Base-by-base conservation (phyloP, 2,888 invertebrate genomes). In the Bimastos eiseni region DNA sequence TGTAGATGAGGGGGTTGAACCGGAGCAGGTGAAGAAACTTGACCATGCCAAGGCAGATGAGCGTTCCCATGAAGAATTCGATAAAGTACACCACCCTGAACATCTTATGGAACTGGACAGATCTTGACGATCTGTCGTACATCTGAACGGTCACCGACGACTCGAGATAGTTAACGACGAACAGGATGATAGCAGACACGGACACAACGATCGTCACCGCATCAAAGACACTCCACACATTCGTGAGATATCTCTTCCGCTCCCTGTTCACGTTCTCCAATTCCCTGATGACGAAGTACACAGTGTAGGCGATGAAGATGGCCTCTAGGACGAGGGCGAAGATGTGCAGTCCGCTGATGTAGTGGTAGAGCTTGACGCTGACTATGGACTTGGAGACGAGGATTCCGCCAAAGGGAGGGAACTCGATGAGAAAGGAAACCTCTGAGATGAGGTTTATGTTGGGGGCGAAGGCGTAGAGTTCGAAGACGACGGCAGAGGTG, bases 291-390 rank as follows among this genome's bases (percentile, higher is more conserved):
- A 91, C 33, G 89, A 91, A 91, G 36, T 89, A 89, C 3, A 91
- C 15, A 11, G 90, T 91, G 90, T 88, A 91, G 37, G 83, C 34
- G 34, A 83, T 90, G 55, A 89, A 91, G 36, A 90, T 55, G 0
- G 90, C 34, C 89, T 91, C 91, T 19, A 90, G 91, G 33, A 86
- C 83, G 19, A 91, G 38, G 34, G 91, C 88, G 41, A 91, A 91
- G 30, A 90, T 34, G 36, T 91, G 90, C 30, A 91, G 2, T 2
- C 89, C 83, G 15, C 34, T 38, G 0, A 90, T 89, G 49, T 89
- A 90, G 38, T 90, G 55, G 89, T 90, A 91, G 41, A 91, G 90
- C 89, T 89, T 34, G 83, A 91, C 88, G 83, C 84, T 90, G 3
- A 83, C 36, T 2, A 90, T 33, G 1, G 30, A 24, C 2, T 37